phyloP scores from a whole-genome alignment of 2,113 vertebrate species.

The Ameiurus melas region DNA sequence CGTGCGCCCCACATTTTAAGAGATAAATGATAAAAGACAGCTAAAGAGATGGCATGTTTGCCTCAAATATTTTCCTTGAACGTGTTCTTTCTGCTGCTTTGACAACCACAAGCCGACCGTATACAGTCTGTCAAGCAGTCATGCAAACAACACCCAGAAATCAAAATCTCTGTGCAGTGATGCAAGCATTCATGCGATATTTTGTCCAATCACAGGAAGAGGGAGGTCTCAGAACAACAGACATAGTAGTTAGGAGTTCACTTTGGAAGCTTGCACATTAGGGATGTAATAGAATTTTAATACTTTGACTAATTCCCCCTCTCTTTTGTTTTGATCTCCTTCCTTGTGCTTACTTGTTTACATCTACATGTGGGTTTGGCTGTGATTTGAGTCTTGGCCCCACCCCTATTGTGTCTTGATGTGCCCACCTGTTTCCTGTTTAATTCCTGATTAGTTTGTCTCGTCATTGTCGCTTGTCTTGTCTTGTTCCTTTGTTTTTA shows the following conservation, averaged over 20 bases:
- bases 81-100: background rate
- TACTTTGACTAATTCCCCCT: too few relatives aligned
- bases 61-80: background rate
- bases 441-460: background rate
- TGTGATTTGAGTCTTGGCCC: background rate
- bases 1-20: too few relatives aligned
- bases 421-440: constrained; percentile 9
- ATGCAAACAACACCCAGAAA: background rate
- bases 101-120: background rate
- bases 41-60: background rate
- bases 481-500: background rate
- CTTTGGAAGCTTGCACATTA: background rate
- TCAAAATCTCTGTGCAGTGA: background rate
- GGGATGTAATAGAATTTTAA: background rate
- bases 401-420: constrained; percentile 5
- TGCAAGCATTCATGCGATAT: background rate
- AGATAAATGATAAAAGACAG: background rate
- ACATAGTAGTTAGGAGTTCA: background rate
- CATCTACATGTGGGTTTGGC: background rate
- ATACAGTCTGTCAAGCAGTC: background rate
- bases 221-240: background rate
- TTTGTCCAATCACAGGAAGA: background rate
- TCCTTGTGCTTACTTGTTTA: background rate
- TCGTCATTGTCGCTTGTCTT: background rate
- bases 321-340: background rate